phyloP scores from a whole-genome alignment of 2,797 vertebrate species.

The Oryzias sinensis region DNA sequence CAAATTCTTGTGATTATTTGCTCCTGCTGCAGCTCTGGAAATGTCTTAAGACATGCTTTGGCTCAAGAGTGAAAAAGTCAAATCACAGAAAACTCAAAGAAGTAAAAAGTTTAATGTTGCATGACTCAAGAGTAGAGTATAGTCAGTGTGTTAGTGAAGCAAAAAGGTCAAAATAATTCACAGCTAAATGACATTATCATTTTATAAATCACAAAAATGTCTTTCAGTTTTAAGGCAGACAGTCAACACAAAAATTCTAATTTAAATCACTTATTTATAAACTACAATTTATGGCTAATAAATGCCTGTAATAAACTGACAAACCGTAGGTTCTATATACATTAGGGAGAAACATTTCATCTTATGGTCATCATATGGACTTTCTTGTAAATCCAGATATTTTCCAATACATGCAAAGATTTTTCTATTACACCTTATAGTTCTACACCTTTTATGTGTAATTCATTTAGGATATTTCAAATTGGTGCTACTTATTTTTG shows the following conservation, averaged over 20 bases:
- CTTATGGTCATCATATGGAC: slow-evolving; percentile 9
- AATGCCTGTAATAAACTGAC: slow-evolving; percentile 15
- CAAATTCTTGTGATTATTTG: no score
- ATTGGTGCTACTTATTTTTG: no score
- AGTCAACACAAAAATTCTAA: slow-evolving; percentile 47
- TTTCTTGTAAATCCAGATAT: slow-evolving; percentile 5
- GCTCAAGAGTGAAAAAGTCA: no score
- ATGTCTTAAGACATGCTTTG: no score
- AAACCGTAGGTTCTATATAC: slow-evolving; percentile 32
- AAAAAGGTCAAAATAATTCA: slow-evolving; percentile 37
- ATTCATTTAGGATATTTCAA: no score
- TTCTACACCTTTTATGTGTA: no score
- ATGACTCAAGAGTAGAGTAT: slow-evolving; percentile 14
- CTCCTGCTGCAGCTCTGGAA: no score
- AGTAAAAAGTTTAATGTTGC: not conserved
- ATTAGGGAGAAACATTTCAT: slow-evolving; percentile 13
- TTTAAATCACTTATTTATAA: slow-evolving; percentile 31
- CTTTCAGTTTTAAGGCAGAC: slow-evolving; percentile 68
- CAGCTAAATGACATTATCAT: slow-evolving; percentile 58
- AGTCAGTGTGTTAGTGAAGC: slow-evolving; percentile 15
- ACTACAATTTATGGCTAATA: slow-evolving; percentile 26
- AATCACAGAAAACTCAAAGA: no score
- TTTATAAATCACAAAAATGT: slow-evolving; percentile 49
- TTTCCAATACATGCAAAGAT: slow-evolving; percentile 14
- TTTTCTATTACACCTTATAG: no score